Evolutionary conservation across 2,113 vertebrate genomes (phyloP).

Genomic region (Myotis davidii): DNA sequence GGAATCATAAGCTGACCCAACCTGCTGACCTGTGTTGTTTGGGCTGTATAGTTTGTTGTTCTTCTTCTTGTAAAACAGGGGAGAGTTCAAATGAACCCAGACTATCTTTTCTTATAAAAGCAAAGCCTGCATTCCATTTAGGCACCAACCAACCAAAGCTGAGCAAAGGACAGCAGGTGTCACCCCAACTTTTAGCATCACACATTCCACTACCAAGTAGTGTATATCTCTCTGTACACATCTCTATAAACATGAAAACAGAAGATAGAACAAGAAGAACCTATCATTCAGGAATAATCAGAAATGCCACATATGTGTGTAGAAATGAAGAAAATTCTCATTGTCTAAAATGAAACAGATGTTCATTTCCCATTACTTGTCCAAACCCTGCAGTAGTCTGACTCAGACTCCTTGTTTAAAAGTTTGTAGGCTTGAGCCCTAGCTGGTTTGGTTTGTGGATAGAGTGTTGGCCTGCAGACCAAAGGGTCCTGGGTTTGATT

Average conservation of each 20-base stretch:
- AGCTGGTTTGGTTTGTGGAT: too few relatives aligned
- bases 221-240: neutral
- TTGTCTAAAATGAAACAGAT: neutral
- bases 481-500: too few relatives aligned
- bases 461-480: too few relatives aligned
- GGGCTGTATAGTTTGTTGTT: neutral
- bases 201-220: neutral
- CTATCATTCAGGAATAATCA: neutral
- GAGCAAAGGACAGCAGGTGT: accelerated
- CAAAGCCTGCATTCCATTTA: neutral
- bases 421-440: neutral
- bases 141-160: neutral
- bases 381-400: neutral
- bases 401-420: neutral
- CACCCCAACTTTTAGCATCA: neutral
- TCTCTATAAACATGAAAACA: neutral
- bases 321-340: neutral
- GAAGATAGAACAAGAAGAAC: neutral
- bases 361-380: neutral
- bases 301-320: neutral
- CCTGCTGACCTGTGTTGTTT: neutral
- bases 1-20: neutral
- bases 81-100: neutral
- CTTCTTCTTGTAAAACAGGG: neutral
- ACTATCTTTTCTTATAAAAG: neutral